Percentiles rank a stretch among this genome's conserved stretches.
Conservation (phyloP, 1,140 invertebrate genomes). For the Bombus pascuorum region DNA sequence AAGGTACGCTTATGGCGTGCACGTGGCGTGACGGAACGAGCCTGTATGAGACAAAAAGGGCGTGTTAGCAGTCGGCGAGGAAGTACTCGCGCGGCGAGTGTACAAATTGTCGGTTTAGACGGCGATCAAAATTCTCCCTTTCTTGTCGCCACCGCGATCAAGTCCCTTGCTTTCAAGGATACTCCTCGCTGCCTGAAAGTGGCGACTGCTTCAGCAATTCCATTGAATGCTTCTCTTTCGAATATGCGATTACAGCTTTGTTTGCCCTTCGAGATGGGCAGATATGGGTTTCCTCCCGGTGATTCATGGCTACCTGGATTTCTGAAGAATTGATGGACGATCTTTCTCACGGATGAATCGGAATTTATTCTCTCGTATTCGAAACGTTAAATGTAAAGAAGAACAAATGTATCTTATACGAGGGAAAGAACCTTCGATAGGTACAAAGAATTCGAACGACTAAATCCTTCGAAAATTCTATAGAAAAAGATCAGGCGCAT, state of each 20-base stretch:
- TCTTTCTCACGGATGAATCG: background rate
- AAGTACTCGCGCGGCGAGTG: conserved; percentile 11
- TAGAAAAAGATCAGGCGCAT: too few species aligned
- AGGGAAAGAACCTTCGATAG: too few species aligned
- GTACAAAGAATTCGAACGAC: too few species aligned
- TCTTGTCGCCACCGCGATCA: background rate
- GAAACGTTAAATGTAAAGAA: too few species aligned
- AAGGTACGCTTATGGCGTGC: conserved; percentile 62
- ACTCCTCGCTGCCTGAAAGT: too few species aligned
- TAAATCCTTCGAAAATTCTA: too few species aligned
- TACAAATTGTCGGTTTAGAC: conserved; percentile 53
- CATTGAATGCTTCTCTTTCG: background rate
- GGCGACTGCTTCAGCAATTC: background rate
- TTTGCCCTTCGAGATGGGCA: background rate
- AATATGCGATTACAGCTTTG: background rate
- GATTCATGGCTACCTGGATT: background rate
- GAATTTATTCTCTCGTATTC: too few species aligned
- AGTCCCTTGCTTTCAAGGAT: background rate
- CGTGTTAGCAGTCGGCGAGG: conserved; percentile 25
- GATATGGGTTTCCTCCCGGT: too few species aligned
- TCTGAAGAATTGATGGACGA: background rate
- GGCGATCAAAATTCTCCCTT: conserved; percentile 29
- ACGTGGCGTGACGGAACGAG: conserved; percentile 51
- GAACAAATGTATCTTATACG: too few species aligned
- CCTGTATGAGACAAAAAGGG: conserved; percentile 36